These are phyloP conservation scores for Hycleus cichorii DNA, from an alignment of 1,140 invertebrate genomes.

Conservation along the genomic window DNA sequence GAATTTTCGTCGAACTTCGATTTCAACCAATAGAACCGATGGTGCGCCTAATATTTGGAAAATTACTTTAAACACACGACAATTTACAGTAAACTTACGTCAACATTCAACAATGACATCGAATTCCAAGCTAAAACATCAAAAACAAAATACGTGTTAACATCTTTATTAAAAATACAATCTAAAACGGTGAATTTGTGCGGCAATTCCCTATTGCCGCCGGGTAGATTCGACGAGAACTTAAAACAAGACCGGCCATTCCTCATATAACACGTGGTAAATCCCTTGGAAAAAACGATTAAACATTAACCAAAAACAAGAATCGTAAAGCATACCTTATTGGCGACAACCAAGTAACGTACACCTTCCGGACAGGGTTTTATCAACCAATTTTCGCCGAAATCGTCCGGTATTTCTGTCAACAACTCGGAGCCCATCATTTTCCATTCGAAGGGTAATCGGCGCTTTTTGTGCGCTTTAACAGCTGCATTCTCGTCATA, in stretches of 20 bases:
- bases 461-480: slow-evolving; percentile 1
- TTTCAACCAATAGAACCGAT: slow-evolving; percentile 68
- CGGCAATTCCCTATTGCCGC: slow-evolving; percentile 46
- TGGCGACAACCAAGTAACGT: slow-evolving; percentile 68
- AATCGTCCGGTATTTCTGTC: slow-evolving; percentile 71
- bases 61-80: not conserved
- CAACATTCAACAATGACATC: slow-evolving; percentile 66
- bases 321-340: slow-evolving; percentile 45
- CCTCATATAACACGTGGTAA: slow-evolving; percentile 65
- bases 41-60: slow-evolving; percentile 53
- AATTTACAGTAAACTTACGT: slow-evolving; percentile 50
- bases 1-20: slow-evolving; percentile 56
- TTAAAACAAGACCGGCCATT: slow-evolving; percentile 52
- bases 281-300: slow-evolving; percentile 46
- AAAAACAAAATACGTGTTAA: slow-evolving; percentile 65
- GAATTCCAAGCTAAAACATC: slow-evolving; percentile 80
- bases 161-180: slow-evolving; percentile 62
- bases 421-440: slow-evolving; percentile 90
- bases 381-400: slow-evolving; percentile 71
- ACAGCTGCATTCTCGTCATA: not conserved
- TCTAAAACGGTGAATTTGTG: slow-evolving; percentile 60
- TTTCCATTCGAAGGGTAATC: slow-evolving; percentile 34
- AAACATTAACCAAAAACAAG: not conserved
- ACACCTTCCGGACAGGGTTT: slow-evolving; percentile 76
- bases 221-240: slow-evolving; percentile 67